Percentiles rank a stretch among this genome's conserved stretches.
Conservation (phyloP, 2,888 invertebrate genomes). For the Dascillus cervinus region DNA sequence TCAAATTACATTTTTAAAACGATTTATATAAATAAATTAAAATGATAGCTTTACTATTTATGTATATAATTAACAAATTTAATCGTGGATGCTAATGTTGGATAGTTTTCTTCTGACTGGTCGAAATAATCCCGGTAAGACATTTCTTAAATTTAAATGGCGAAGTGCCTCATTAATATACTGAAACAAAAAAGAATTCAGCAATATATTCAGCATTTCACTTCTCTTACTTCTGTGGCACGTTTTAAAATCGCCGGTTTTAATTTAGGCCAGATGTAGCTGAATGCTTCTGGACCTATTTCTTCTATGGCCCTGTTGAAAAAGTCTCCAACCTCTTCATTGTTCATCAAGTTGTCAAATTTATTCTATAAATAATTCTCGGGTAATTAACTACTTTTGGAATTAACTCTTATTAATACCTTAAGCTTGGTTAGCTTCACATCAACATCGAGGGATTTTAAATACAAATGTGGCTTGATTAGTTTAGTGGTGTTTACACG, state of each 20-base stretch:
- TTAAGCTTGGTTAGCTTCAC: constrained; percentile 6
- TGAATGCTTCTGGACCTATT: constrained; percentile 38
- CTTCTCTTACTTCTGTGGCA: constrained; percentile 35
- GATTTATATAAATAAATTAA: too few species aligned
- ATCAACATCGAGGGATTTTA: constrained; percentile 2
- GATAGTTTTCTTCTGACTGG: too few species aligned
- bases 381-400: not conserved
- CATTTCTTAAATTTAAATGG: too few species aligned
- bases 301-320: constrained; percentile 38
- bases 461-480: too few species aligned
- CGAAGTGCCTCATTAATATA: constrained; percentile 37
- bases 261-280: constrained; percentile 41
- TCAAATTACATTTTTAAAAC: too few species aligned
- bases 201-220: too few species aligned
- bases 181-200: constrained; percentile 28
- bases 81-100: too few species aligned
- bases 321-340: constrained; percentile 33
- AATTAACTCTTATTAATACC: not conserved
- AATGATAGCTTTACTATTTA: too few species aligned
- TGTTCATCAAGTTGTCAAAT: constrained; percentile 38
- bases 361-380: constrained; percentile 31
- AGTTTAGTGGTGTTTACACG: too few species aligned
- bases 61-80: too few species aligned
- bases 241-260: constrained; percentile 35
- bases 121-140: too few species aligned